Conservation (phyloP, 1,140 invertebrate species). For the Zaprionus ornatus region DNA sequence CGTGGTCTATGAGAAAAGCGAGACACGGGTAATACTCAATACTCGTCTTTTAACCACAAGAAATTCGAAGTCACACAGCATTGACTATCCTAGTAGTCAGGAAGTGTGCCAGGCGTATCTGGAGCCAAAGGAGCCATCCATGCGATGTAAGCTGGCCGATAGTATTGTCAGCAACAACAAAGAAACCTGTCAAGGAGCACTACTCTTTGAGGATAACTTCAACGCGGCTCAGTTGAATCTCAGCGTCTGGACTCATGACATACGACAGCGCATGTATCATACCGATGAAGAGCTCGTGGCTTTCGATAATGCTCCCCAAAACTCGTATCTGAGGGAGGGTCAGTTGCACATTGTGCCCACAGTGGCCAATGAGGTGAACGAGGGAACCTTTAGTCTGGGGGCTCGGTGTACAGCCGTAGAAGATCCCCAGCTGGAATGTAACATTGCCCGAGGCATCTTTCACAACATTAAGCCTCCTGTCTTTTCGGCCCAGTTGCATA, state of each 20-base stretch:
- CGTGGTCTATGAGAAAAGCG: slow-evolving; percentile 60
- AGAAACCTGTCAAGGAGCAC: slow-evolving; percentile 52
- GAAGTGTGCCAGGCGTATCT: slow-evolving; percentile 41
- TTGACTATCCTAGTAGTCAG: slow-evolving; percentile 20
- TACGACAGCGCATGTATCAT: slow-evolving; percentile 66
- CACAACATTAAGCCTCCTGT: slow-evolving; percentile 66
- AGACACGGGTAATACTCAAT: slow-evolving; percentile 61
- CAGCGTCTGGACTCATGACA: slow-evolving; percentile 65
- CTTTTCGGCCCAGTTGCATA: slow-evolving; percentile 66
- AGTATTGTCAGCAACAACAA: slow-evolving; percentile 36
- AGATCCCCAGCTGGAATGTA: slow-evolving; percentile 56
- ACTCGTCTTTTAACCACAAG: slow-evolving; percentile 49
- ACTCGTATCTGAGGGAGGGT: slow-evolving; percentile 63
- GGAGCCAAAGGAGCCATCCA: slow-evolving; percentile 8
- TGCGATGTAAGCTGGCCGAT: slow-evolving; percentile 38
- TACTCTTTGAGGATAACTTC: slow-evolving; percentile 74
- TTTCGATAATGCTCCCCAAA: slow-evolving; percentile 49
- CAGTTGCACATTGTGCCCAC: slow-evolving; percentile 58
- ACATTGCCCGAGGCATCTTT: slow-evolving; percentile 48
- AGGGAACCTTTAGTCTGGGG: slow-evolving; percentile 53
- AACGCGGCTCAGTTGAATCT: slow-evolving; percentile 41
- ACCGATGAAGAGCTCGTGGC: slow-evolving; percentile 70
- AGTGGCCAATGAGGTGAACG: slow-evolving; percentile 50
- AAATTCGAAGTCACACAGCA: slow-evolving; percentile 15
- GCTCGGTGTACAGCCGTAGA: slow-evolving; percentile 67